Base-by-base conservation (phyloP, 2,888 invertebrate species). In the Meiosimyza decipiens region DNA sequence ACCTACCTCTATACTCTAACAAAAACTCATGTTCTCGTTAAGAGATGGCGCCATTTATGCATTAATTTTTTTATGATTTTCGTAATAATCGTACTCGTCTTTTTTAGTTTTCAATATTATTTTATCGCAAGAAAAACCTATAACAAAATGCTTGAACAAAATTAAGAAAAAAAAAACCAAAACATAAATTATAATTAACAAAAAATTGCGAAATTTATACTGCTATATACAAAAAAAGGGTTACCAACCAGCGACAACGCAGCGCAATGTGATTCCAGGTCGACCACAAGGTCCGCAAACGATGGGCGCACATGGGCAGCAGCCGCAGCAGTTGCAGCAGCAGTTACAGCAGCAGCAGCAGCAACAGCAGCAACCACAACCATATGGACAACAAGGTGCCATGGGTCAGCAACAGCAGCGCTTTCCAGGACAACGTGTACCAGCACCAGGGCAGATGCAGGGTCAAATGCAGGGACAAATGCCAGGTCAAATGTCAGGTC, bases 211-310 rank as follows among this genome's bases (percentile, higher is more conserved):
- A 47, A 71, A 71, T 71, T 74, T 63, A 71, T 60, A 74, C 73
- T 78, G 73, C 76, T 64, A 64, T 64, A 50, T 70, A 47, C 52
- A 70, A 68, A 71, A 69, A 77, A 82, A 85, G 85, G 85, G 85
- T 78, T 84, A 83, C 72, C 85, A 82, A 76, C 81, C 83, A 73
- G 80, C 80, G 57, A 77, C 83, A 71, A 72, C 80, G 73, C 83
- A 82, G 74, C 79, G 84, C 63, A 84, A 80, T 72, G 79, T 84
- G 81, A 82, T 83, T 72, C 81, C 82, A 67, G 82, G 81, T 73
- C 79, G 85, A 76, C 79, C 83, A 59, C 82, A 80, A 77, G 83
- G 80, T 75, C 80, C 79, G 75, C 82, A 96, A 86, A 93, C 91
- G 91, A 49, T 88, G 88, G 77, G 88, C 81, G 60, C 52, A 78